Percentiles rank a stretch among this genome's conserved stretches.
Evolutionary conservation across 1,140 invertebrate species (phyloP).

Genomic region (Neotoxoptera formosana): DNA sequence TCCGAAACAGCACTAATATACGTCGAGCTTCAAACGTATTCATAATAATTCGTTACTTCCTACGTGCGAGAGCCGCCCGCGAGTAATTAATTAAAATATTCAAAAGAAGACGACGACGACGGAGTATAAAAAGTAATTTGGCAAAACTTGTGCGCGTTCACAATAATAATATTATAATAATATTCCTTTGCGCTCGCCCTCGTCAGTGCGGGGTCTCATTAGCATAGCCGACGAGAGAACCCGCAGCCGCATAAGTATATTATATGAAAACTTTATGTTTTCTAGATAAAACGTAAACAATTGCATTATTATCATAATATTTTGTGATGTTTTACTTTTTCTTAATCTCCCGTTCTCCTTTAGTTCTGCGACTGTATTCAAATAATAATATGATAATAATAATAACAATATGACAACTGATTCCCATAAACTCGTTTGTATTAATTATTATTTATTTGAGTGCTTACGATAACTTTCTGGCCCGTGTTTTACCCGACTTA

Average conservation of each 20-base stretch:
- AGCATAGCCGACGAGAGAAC: conserved; percentile 7
- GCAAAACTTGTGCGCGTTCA: background rate
- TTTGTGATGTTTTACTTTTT: conserved; percentile 2
- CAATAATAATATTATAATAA: too few species aligned
- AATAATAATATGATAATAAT: background rate
- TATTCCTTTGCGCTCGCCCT: background rate
- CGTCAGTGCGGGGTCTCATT: background rate
- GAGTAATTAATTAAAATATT: conserved; percentile 38
- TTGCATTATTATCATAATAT: background rate
- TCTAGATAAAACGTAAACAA: background rate
- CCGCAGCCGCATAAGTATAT: background rate
- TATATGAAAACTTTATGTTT: background rate
- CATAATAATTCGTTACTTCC: conserved; percentile 23
- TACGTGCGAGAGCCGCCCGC: too few species aligned
- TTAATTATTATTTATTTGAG: too few species aligned
- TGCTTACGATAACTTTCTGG: background rate
- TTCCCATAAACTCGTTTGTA: background rate
- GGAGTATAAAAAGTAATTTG: conserved; percentile 14
- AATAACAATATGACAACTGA: background rate
- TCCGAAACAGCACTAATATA: background rate
- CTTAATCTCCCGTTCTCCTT: background rate
- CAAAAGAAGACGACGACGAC: background rate
- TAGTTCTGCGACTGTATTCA: background rate
- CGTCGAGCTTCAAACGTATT: background rate
- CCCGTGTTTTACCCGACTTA: background rate